Evolutionary conservation across 2,888 invertebrate genomes (phyloP).

Genomic region (Plutella xylostella): DNA sequence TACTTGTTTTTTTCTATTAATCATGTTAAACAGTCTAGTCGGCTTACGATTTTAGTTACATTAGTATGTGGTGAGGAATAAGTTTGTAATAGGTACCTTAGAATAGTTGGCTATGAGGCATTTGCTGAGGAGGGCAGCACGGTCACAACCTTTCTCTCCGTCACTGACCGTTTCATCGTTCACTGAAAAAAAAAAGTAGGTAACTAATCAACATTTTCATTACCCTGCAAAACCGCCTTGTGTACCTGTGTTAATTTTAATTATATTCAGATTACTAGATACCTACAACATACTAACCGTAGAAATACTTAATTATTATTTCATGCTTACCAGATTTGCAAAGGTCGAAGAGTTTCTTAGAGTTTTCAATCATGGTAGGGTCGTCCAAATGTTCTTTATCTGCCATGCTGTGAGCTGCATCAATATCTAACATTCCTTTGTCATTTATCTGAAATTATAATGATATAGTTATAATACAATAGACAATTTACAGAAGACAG

Average conservation of each 20-base stretch:
- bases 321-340: conserved; percentile 42
- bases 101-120: conserved; percentile 43
- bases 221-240: too few species aligned
- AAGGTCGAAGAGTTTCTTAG: conserved; percentile 39
- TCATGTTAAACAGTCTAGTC: too few species aligned
- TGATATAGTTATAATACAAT: too few species aligned
- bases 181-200: conserved; percentile 34
- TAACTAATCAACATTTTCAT: too few species aligned
- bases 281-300: too few species aligned
- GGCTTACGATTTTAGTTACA: too few species aligned
- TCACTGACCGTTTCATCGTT: conserved; percentile 41
- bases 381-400: conserved; percentile 40
- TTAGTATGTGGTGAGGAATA: too few species aligned
- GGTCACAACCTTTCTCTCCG: conserved; percentile 50
- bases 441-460: conserved; percentile 45
- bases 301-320: too few species aligned
- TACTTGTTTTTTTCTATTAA: too few species aligned
- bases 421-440: conserved; percentile 44
- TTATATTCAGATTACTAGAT: too few species aligned
- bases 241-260: too few species aligned
- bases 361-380: conserved; percentile 30
- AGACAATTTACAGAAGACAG: too few species aligned
- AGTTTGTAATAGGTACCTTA: conserved; percentile 34
- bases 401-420: conserved; percentile 31
- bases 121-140: conserved; percentile 37